These are phyloP conservation scores for Harpegnathos saltator DNA, from an alignment of 1,140 invertebrate species.

Conservation along the genomic window DNA sequence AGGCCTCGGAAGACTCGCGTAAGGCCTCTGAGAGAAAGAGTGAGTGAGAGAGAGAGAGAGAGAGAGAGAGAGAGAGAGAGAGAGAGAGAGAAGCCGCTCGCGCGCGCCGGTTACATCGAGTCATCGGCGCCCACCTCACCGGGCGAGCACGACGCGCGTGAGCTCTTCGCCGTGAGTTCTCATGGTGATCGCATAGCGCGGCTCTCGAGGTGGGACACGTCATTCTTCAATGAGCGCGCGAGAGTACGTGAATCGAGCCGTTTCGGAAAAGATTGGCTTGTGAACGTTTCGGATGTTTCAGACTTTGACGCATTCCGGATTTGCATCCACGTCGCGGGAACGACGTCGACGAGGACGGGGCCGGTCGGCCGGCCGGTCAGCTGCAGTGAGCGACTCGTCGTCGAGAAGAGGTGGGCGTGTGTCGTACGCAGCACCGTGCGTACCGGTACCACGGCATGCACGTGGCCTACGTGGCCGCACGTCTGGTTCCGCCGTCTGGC, in stretches of 20 bases:
- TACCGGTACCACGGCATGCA: slow-evolving; percentile 47
- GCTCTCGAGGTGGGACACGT: slow-evolving; percentile 1
- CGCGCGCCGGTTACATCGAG: too few species aligned
- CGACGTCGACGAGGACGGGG: neutral
- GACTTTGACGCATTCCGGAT: neutral
- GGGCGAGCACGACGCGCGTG: neutral
- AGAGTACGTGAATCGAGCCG: neutral
- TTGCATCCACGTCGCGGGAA: neutral
- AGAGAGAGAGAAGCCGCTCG: too few species aligned
- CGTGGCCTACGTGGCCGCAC: slow-evolving; percentile 62
- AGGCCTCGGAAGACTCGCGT: slow-evolving; percentile 67
- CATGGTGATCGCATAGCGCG: neutral
- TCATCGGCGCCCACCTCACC: neutral
- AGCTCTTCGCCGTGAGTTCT: too few species aligned
- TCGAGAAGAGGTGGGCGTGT: slow-evolving; percentile 69
- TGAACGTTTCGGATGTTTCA: neutral
- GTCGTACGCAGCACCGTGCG: slow-evolving; percentile 24
- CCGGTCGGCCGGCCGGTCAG: too few species aligned
- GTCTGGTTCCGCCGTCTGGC: slow-evolving; percentile 62
- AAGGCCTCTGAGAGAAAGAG: slow-evolving; percentile 47
- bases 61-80: too few species aligned
- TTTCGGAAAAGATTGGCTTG: neutral
- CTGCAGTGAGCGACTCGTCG: slow-evolving; percentile 1
- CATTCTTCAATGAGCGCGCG: neutral
- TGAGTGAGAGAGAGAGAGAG: too few species aligned